Base-by-base conservation (phyloP, 2,113 vertebrate species). In the Heterotilapia buettikoferi region DNA sequence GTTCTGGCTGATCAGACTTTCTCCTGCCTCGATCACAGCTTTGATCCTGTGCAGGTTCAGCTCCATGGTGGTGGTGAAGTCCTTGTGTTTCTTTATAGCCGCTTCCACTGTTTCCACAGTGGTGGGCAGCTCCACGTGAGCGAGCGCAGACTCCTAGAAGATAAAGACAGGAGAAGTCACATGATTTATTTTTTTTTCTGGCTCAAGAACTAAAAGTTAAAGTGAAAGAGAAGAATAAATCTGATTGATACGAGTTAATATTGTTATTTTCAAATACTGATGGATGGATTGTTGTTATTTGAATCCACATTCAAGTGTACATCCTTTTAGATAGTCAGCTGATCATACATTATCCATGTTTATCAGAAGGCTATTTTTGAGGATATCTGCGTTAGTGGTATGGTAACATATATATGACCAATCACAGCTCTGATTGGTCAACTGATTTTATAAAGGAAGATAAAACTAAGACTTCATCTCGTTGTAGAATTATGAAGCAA, bases 41-140 rank as follows among this genome's bases (percentile, higher is more conserved):
- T 97, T 97, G 87, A 98, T 97, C 87, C 98, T 95, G 86, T 98
- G 98, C 71, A 97, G 94, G 96, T 97, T 97, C 68, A 99, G 96
- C 87, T 98, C 98, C 98, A 99, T 97, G 6, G 97, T 97, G 88
- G 97, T 98, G 93, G 96, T 96, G 93, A 99, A 98, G 91, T 98
- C 98, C 71, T 96, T 96, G 96, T 99, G 98, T 90, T 96, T 96
- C 93, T 97, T 98, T 56, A 99, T 95, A 1, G 98, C 97, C 0
- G 95, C 96, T 85, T 96, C 96, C 1, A 97, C 98, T 0, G 96
- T 97, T 50, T 98, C 97, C 95, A 99, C 96, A 0, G 98, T 97
- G 59, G 94, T 92, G 0, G 98, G 98, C 16, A 98, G 95, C 93
- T 98, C 97, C 3, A 97, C 95, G 0, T 97, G 96, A 2, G 96